phyloP scores from a whole-genome alignment of 2,113 vertebrate genomes.

The Takifugu bimaculatus region DNA sequence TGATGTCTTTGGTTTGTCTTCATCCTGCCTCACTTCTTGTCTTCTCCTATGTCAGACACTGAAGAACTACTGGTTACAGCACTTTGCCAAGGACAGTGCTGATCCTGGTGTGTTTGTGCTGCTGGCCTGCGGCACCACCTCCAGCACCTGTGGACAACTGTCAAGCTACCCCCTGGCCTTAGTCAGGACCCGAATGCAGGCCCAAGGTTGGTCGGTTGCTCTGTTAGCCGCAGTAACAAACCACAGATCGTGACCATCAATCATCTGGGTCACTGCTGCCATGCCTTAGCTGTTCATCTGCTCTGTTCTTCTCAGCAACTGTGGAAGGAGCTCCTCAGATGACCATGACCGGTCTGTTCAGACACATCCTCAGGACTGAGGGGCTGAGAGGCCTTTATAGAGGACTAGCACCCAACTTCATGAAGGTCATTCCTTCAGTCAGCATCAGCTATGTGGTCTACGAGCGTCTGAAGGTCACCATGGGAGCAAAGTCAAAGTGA shows the following conservation, averaged over 20 bases:
- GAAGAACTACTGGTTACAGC: constrained; percentile 91
- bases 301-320: constrained; percentile 74
- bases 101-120: constrained; percentile 93
- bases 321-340: constrained; percentile 82
- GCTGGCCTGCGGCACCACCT: constrained; percentile 91
- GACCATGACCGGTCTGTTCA: constrained; percentile 90
- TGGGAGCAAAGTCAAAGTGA: constrained; percentile 91
- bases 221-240: too few relatives aligned
- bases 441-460: constrained; percentile 99
- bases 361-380: constrained; percentile 88
- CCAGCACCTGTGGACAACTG: constrained; percentile 93
- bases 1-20: neutral
- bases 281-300: neutral
- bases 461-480: constrained; percentile 87
- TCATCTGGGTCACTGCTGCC: neutral
- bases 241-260: too few relatives aligned
- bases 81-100: constrained; percentile 84
- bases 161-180: constrained; percentile 93
- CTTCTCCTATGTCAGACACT: constrained; percentile 76
- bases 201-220: constrained; percentile 88
- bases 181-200: constrained; percentile 96
- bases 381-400: constrained; percentile 88
- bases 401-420: constrained; percentile 95
- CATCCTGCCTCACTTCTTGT: neutral
- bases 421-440: constrained; percentile 98